Evolutionary conservation across 2,888 invertebrate genomes (phyloP), one percentile per base, ranked within the genome.

Genomic region (Cyclophora punctaria): DNA sequence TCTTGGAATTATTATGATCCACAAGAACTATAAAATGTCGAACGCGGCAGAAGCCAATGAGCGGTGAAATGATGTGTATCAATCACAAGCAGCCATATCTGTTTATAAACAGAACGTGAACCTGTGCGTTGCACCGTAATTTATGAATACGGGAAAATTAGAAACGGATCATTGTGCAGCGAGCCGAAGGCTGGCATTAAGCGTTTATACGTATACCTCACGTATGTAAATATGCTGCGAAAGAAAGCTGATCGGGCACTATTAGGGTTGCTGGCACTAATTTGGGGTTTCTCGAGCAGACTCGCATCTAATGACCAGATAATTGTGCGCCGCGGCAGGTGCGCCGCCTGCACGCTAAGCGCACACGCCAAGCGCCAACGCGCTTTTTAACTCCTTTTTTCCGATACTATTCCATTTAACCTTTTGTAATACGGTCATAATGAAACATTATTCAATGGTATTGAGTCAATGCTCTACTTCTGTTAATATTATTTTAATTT

Each of bases 301-400:
- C 35, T 46, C 44, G 41, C 44, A 44, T 20, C 44, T 80, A 83
- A 82, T 80, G 75, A 73, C 76, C 80, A 71, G 76, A 78, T 84
- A 80, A 85, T 85, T 78, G 78, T 59, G 64, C 63, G 67, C 81
- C 85, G 64, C 63, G 67, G 81, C 85, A 84, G 84, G 81, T 84
- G 83, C 78, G 69, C 69, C 58, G 64, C 66, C 63, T 69, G 67
- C 82, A 83, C 83, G 82, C 80, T 69, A 78, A 61, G 68, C 75
- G 83, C 83, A 78, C 83, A 83, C 80, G 82, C 80, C 82, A 78
- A 73, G 67, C 67, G 64, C 63, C 64, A 60, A 62, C 55, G 52
- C 49, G 35, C 43, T 20, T 42, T 43, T 7, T 41, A 43, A 41
- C 41, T 41, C 46, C 46, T 48, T 48, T 35, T 50, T 45, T 47